These are phyloP conservation scores for Bombyx mandarina DNA, from an alignment of 1,140 invertebrate species.

Conservation along the genomic window DNA sequence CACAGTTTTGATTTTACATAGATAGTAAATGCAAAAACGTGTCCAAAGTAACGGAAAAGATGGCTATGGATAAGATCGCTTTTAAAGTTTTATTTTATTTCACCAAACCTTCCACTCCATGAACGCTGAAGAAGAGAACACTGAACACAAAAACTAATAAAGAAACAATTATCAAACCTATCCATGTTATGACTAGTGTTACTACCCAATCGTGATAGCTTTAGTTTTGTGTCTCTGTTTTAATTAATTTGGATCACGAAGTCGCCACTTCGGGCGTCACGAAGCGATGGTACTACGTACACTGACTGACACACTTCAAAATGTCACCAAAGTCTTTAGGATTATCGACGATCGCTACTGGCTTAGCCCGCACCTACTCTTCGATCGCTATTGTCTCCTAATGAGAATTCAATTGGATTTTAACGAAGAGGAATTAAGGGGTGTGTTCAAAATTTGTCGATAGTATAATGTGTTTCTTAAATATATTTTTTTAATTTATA, in stretches of 20 bases:
- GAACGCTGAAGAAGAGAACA: background rate
- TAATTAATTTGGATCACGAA: conserved; percentile 71
- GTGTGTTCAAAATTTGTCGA: conserved; percentile 7
- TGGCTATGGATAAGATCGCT: no score
- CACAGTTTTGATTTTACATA: no score
- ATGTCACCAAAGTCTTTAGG: conserved; percentile 61
- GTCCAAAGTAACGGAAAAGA: no score
- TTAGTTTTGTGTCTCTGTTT: conserved; percentile 65
- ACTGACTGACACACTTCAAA: conserved; percentile 67
- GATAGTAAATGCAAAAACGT: no score
- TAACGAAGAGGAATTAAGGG: conserved; percentile 14
- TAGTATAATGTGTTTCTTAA: no score
- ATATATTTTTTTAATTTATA: no score
- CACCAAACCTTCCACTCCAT: no score
- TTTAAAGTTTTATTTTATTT: no score
- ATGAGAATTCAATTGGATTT: conserved; percentile 8
- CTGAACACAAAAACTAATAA: background rate
- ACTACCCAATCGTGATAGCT: conserved; percentile 61
- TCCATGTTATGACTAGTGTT: conserved; percentile 41
- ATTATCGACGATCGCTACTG: conserved; percentile 46
- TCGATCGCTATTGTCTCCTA: conserved; percentile 27
- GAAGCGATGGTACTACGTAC: conserved; percentile 44
- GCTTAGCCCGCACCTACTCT: conserved; percentile 21
- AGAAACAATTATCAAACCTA: conserved; percentile 16
- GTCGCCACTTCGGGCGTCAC: conserved; percentile 65